Percentiles rank a stretch among this genome's conserved stretches.
Evolutionary conservation across 2,888 invertebrate species (phyloP).

Genomic region (Chirona hameri): DNA sequence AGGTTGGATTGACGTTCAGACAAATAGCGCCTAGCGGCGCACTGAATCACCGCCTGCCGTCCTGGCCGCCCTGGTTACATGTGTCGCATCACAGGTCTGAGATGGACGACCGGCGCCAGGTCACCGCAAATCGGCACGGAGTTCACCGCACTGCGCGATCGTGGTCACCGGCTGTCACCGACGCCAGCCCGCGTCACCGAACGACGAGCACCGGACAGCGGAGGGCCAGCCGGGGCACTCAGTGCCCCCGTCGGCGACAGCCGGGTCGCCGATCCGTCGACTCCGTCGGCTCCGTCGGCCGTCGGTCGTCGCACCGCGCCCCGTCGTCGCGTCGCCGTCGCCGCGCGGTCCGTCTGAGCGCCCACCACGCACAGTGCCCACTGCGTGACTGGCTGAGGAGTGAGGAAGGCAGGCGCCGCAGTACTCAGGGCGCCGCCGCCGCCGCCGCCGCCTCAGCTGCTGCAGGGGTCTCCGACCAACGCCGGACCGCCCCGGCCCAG

Average conservation of each 20-base stretch:
- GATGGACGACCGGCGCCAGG: no score
- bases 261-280: neutral
- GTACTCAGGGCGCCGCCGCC: neutral
- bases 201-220: no score
- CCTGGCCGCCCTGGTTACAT: no score
- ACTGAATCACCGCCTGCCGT: no score
- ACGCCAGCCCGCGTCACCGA: no score
- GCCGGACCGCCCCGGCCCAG: no score
- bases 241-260: neutral
- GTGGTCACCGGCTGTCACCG: neutral
- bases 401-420: neutral
- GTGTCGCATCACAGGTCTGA: no score
- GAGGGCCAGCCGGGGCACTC: no score
- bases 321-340: neutral
- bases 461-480: neutral
- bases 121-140: neutral
- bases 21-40: no score
- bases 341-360: neutral
- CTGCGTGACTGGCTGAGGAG: neutral
- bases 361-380: neutral
- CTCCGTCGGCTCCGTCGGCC: no score
- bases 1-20: no score
- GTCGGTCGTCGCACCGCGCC: neutral
- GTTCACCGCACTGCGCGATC: neutral
- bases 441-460: neutral